Evolutionary conservation across 2,113 vertebrate genomes (phyloP), one percentile per base, ranked within the genome.

Genomic region (Callipepla californica): DNA sequence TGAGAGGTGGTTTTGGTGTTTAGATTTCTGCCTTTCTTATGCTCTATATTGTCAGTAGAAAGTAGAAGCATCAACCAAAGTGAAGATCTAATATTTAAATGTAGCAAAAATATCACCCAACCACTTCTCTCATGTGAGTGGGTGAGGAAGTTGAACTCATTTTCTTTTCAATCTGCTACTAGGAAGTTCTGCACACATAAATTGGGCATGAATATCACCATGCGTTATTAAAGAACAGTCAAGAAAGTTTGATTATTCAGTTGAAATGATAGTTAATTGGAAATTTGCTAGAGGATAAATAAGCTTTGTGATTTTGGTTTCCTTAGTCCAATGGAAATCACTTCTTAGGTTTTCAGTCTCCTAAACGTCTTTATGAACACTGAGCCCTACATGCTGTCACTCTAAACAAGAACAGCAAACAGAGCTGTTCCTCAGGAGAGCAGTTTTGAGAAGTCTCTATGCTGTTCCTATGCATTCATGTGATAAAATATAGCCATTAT

Each of bases 401-500:
- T 76, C 3, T n/a, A 69, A 85, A 74, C 21, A 20, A 13, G 26
- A 92, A 70, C 8, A 70, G 59, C n/a, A 74, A 63, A 81, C 63
- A 72, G 73, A 57, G 38, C 34, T 72, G 38, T 70, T 80, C 45
- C 55, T 83, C 0, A 1, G 30, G n/a, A 80, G 51, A 45, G 13
- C 32, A 68, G n/a, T 53, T 86, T 48, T 67, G 30, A 67, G 40
- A 78, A 87, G 63, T 77, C 26, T 72, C 36, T 88, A 36, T 0
- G 3, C 65, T 70, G 9, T 79, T 90, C 53, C 68, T 57, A 7
- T 80, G 65, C 61, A 72, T 88, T 90, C 57, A 25, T 57, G 32
- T 88, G 53, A 75, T 67, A 89, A 96, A 93, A 90, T 53, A 61
- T 5, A 65, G 22, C 48, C 58, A 61, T 91, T 90, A 55, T 59